Base-by-base conservation (phyloP, 2,888 invertebrate species). In the Electrophaes corylata region DNA sequence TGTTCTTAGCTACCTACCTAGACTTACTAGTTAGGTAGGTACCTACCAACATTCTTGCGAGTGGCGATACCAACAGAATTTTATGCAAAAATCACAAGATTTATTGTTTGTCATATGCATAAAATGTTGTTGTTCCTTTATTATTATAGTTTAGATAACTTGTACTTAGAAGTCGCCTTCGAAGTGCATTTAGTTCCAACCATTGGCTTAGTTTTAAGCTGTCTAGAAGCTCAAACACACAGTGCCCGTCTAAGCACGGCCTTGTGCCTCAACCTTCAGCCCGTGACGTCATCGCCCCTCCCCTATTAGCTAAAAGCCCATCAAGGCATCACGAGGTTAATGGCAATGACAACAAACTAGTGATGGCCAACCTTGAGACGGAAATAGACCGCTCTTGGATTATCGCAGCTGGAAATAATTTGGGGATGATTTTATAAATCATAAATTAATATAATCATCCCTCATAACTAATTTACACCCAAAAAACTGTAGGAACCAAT, bases 261-360 rank as follows among this genome's bases (percentile, higher is more conserved):
- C 63, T 65, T 57, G 64, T 14, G 49, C 20, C 19, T 29, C 54
- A 62, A 65, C 70, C 67, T 69, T 69, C 57, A 48, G 62, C 52
- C 41, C 12, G 64, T 73, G 74, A 72, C 73, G 73, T 71, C 73
- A 71, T 46, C 43, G 63, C 65, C 67, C 46, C 63, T 69, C 75
- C 72, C 67, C 67, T 67, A 69, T 73, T 72, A 72, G 70, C 72
- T 75, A 72, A 75, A 67, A 74, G 73, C 68, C 62, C 64, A 67
- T 69, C 64, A 65, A 57, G 57, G 54, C 59, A 67, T 61, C 51
- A 52, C 68, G 62, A 60, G 57, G 68, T 60, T 70, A 70, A 70
- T 70, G 60, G 62, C 69, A 69, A 59, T 65, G 66, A 68, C 66
- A 69, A 69, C 70, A 66, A 63, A 61, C 60, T 62, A 64, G 64